Evolutionary conservation across 2,113 vertebrate genomes (phyloP).

Genomic region (Siphamia tubifer): DNA sequence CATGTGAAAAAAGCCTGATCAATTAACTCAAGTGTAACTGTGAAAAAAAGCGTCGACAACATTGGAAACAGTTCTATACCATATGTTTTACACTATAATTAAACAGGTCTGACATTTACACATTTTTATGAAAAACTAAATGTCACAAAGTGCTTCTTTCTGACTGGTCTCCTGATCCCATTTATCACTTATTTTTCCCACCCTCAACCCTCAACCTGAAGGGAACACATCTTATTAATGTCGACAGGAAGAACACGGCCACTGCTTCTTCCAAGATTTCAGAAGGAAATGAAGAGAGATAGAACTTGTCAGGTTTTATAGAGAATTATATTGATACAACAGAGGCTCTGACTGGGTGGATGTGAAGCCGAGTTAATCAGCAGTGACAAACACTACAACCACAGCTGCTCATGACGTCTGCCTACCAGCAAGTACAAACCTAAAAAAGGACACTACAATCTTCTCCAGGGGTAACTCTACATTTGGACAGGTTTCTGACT

Average conservation of each 20-base stretch:
- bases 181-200: no score
- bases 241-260: not conserved
- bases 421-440: constrained; percentile 56
- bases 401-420: constrained; percentile 56
- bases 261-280: not conserved
- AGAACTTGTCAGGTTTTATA: constrained; percentile 79
- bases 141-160: no score
- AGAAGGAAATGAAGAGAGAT: constrained; percentile 51
- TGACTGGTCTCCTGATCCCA: not conserved
- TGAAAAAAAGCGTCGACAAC: no score
- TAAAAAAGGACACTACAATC: constrained; percentile 51
- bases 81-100: no score
- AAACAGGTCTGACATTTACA: no score
- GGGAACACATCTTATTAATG: not conserved
- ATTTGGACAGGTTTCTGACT: constrained; percentile 46
- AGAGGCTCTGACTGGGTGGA: constrained; percentile 83
- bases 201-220: no score
- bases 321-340: constrained; percentile 97
- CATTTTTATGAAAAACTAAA: no score
- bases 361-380: constrained; percentile 54
- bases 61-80: no score
- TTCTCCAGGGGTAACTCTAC: constrained; percentile 54
- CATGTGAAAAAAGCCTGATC: no score
- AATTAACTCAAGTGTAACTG: no score
- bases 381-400: constrained; percentile 63